Evolutionary conservation across 1,140 invertebrate genomes (phyloP), one percentile per base, ranked within the genome.

Genomic region (Pristionchus pacificus): DNA sequence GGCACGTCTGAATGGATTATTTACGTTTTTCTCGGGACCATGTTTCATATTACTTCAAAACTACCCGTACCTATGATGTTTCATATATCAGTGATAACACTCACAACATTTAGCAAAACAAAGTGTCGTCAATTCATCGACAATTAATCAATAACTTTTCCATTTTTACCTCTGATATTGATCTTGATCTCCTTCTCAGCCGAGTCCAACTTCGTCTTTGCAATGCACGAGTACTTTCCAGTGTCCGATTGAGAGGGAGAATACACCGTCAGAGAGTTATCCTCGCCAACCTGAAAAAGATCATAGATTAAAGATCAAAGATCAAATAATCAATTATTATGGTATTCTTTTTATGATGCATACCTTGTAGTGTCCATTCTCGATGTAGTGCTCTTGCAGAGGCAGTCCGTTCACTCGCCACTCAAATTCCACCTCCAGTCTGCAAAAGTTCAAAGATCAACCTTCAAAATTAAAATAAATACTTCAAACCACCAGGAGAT

Each of bases 221-320:
- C 95, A 25, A 95, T 88, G 85, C 96, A 99, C 0, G 93, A 96
- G 81, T 98, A 98, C 64, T 89, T 89, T 13, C 93, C 95, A 15
- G 94, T 95, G 86, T 99, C 95, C 69, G 95, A 85, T 85, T 95
- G 93, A 28, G 90, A 92, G 13, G 94, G 96, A 85, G 94, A 93
- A 2, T 91, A 91, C 69, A 98, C 97, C 15, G 92, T 92, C 63
- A 98, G 85, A 0, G 95, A 96, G 83, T 92, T 91, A 86, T 98
- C 95, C 74, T 91, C 84, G 79, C 75, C 57, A 57, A 83, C 75
- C n/a, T 63, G 25, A 60, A 73, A 82, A 30, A 76, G 71, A 27
- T 66, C 79, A 3, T n/a, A n/a, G n/a, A n/a, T n/a, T n/a, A n/a
- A n/a, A n/a, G n/a, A n/a, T n/a, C n/a, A n/a, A n/a, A n/a, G n/a